Conservation (phyloP, 2,797 vertebrate species). For the Coregonus sp. region DNA sequence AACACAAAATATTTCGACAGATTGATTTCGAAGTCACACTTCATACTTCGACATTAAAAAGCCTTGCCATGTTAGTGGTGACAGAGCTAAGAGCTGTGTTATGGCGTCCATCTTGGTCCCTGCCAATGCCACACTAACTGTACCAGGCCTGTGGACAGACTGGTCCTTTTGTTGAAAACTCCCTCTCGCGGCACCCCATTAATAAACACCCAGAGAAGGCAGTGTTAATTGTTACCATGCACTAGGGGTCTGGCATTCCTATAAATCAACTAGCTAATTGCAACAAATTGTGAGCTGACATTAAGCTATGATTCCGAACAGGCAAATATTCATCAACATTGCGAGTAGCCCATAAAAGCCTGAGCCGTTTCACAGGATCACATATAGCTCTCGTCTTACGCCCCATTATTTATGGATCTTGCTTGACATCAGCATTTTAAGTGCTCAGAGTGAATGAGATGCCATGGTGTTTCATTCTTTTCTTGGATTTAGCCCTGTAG, state of each 20-base stretch:
- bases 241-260: slow-evolving; percentile 68
- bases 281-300: slow-evolving; percentile 82
- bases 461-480: slow-evolving; percentile 69
- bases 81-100: neutral
- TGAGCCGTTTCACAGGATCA: slow-evolving; percentile 71
- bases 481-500: slow-evolving; percentile 47
- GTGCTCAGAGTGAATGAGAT: slow-evolving; percentile 66
- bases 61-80: neutral
- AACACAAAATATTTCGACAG: neutral
- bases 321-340: slow-evolving; percentile 82
- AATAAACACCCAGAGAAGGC: slow-evolving; percentile 75
- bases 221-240: slow-evolving; percentile 80
- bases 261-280: slow-evolving; percentile 81
- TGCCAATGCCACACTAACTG: slow-evolving; percentile 47
- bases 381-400: slow-evolving; percentile 69
- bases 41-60: neutral
- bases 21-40: slow-evolving; percentile 12
- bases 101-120: neutral
- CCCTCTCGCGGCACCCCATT: slow-evolving; percentile 73
- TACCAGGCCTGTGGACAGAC: slow-evolving; percentile 56
- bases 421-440: slow-evolving; percentile 73
- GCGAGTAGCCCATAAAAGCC: slow-evolving; percentile 76
- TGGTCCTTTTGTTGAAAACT: slow-evolving; percentile 62
- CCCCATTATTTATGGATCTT: slow-evolving; percentile 77
- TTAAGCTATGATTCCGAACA: slow-evolving; percentile 82